Evolutionary conservation across 2,888 invertebrate species (phyloP).

Genomic region (Chaitophorus viminalis): DNA sequence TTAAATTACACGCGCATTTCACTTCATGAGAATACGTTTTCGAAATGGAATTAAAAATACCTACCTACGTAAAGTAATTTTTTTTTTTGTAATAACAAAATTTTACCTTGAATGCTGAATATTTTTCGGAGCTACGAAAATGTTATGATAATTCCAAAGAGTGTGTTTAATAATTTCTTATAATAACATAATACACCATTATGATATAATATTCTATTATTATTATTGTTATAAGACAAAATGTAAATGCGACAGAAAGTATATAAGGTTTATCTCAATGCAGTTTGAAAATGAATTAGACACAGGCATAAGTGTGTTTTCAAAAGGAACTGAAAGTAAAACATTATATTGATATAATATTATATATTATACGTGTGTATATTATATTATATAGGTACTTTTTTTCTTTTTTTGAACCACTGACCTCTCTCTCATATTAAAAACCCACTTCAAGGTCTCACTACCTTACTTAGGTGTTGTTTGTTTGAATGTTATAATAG

Average conservation of each 20-base stretch:
- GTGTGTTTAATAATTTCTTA: too few species aligned
- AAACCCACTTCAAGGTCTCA: conserved; percentile 52
- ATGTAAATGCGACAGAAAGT: background rate
- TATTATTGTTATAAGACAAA: background rate
- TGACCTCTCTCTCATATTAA: conserved; percentile 19
- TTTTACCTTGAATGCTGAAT: too few species aligned
- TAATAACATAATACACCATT: too few species aligned
- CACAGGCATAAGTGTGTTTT: background rate
- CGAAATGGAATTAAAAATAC: too few species aligned
- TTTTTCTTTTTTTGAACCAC: conserved; percentile 41
- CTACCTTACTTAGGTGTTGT: conserved; percentile 34
- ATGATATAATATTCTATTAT: background rate
- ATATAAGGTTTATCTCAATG: background rate
- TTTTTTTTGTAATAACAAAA: too few species aligned
- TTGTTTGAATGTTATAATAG: background rate
- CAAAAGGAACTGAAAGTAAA: conserved; percentile 25
- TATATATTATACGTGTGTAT: background rate
- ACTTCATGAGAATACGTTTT: too few species aligned
- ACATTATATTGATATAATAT: background rate
- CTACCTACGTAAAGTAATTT: too few species aligned
- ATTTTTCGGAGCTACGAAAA: too few species aligned
- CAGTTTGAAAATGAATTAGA: background rate
- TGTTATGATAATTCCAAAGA: too few species aligned
- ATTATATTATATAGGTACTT: background rate
- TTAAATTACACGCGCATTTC: too few species aligned